Percentiles rank a stretch among this genome's conserved stretches.
Evolutionary conservation across 2,113 vertebrate species (phyloP).

Genomic region (Podocnemis expansa): DNA sequence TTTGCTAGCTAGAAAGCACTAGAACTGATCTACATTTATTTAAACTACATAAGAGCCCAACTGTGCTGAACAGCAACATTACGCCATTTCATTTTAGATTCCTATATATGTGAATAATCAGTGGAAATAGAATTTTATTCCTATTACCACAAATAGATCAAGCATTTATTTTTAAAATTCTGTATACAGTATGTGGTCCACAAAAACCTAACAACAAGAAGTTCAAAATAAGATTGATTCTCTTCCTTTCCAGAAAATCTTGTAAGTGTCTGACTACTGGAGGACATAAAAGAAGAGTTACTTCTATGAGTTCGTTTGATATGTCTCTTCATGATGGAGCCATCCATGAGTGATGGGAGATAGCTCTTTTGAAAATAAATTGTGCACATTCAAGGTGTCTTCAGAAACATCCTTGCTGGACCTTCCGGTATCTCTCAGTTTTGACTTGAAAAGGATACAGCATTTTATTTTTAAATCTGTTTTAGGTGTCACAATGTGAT

Average conservation of each 20-base stretch:
- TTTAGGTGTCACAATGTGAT: conserved; percentile 78
- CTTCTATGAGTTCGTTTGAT: conserved; percentile 83
- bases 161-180: conserved; percentile 63
- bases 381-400: conserved; percentile 77
- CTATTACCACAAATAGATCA: background rate
- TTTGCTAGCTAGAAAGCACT: background rate
- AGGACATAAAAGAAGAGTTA: conserved; percentile 83
- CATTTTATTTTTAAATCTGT: conserved; percentile 76
- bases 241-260: conserved; percentile 79
- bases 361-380: conserved; percentile 86
- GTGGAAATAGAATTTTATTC: conserved; percentile 35
- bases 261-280: conserved; percentile 77
- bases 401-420: conserved; percentile 79
- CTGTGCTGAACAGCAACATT: background rate
- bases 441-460: conserved; percentile 76
- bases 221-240: conserved; percentile 81
- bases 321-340: conserved; percentile 74
- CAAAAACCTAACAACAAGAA: conserved; percentile 72
- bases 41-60: background rate
- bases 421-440: conserved; percentile 76
- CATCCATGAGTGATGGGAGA: conserved; percentile 80
- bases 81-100: conserved; percentile 4
- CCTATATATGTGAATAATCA: background rate
- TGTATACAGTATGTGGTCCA: conserved; percentile 50
- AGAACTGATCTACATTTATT: background rate